phyloP scores from a whole-genome alignment of 2,113 vertebrate species.

The Rhagologus leucostigma region DNA sequence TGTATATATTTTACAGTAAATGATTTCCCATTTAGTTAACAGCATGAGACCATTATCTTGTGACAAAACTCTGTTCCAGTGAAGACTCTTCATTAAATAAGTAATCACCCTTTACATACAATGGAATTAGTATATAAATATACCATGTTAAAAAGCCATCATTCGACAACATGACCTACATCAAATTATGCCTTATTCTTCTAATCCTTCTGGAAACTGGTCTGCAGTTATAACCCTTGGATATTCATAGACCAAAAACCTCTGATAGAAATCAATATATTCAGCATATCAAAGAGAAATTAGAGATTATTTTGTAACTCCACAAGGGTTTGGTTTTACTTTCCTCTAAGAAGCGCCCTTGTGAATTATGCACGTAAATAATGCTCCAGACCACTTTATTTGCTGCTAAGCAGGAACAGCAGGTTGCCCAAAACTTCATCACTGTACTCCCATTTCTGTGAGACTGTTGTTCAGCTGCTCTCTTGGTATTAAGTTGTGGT shows the following conservation, averaged over 20 bases:
- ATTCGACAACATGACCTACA: not conserved
- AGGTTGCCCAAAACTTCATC: not conserved
- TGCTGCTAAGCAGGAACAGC: not conserved
- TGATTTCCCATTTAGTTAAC: slow-evolving; percentile 62
- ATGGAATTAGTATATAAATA: slow-evolving; percentile 54
- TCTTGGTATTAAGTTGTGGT: not conserved
- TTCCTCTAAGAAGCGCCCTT: not conserved
- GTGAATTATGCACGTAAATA: not conserved
- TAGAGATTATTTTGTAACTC: not conserved
- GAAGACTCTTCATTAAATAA: slow-evolving; percentile 57
- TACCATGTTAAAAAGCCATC: not conserved
- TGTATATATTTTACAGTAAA: slow-evolving; percentile 56
- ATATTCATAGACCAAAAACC: not conserved
- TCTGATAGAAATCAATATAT: not conserved
- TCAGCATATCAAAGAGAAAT: not conserved
- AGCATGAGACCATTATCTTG: slow-evolving; percentile 62
- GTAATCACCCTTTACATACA: slow-evolving; percentile 62
- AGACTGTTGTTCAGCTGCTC: not conserved
- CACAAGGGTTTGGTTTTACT: not conserved
- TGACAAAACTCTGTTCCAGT: slow-evolving; percentile 32
- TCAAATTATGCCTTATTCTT: slow-evolving; percentile 2
- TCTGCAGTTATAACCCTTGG: not conserved
- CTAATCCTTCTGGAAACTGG: not conserved
- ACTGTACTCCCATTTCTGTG: not conserved
- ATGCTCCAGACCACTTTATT: not conserved